Evolutionary conservation across 2,113 vertebrate species (phyloP).

Genomic region (Campylomormyrus numenius): DNA sequence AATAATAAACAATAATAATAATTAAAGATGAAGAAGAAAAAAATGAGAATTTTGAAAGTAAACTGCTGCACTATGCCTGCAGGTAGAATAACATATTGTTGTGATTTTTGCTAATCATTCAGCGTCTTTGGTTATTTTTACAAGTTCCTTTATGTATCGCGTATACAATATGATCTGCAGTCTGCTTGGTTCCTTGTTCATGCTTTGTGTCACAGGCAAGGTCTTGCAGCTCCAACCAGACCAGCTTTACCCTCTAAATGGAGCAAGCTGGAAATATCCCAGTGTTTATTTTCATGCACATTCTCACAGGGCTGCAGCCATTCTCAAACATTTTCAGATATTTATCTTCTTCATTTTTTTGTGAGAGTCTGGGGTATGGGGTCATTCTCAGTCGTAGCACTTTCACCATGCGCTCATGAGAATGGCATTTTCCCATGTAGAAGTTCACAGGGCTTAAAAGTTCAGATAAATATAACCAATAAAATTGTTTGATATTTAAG

Average conservation of each 20-base stretch:
- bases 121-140: neutral
- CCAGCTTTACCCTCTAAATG: constrained; percentile 61
- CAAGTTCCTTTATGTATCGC: neutral
- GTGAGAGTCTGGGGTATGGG: constrained; percentile 54
- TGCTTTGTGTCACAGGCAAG: constrained; percentile 27
- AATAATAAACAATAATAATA: neutral
- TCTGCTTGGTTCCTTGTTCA: neutral
- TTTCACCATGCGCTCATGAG: constrained; percentile 76
- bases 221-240: constrained; percentile 57
- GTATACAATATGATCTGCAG: neutral
- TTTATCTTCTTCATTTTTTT: constrained; percentile 66
- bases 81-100: neutral
- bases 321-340: constrained; percentile 73
- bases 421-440: constrained; percentile 81
- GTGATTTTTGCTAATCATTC: neutral
- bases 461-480: constrained; percentile 41
- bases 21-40: neutral
- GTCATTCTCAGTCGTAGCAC: constrained; percentile 77
- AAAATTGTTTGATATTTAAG: neutral
- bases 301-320: constrained; percentile 72
- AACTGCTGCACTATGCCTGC: neutral
- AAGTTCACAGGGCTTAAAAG: constrained; percentile 70
- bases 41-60: neutral
- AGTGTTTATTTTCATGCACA: constrained; percentile 80
- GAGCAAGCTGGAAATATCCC: constrained; percentile 70